phyloP scores from a whole-genome alignment of 2,113 vertebrate genomes.

The Taurulus bubalis region DNA sequence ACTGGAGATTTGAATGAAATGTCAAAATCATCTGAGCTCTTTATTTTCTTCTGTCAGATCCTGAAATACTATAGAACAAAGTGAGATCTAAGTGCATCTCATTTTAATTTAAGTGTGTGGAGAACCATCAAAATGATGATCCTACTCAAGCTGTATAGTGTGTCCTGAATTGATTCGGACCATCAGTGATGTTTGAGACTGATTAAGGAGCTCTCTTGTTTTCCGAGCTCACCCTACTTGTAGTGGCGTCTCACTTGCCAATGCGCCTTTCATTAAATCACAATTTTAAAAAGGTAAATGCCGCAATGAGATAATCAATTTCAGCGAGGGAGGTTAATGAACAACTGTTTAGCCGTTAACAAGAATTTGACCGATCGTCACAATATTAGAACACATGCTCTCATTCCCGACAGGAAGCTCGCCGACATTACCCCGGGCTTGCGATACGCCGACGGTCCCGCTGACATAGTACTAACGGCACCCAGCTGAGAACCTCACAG shows the following conservation, averaged over 20 bases:
- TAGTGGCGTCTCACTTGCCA: background rate
- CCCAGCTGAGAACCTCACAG: no score
- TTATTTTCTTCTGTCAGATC: background rate
- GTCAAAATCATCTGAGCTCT: background rate
- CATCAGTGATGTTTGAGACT: background rate
- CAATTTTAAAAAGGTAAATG: background rate
- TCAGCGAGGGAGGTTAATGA: no score
- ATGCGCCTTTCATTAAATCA: background rate
- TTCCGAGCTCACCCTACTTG: background rate
- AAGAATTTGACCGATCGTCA: background rate
- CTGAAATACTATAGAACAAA: slow-evolving; percentile 4
- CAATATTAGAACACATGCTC: no score
- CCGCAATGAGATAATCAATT: background rate
- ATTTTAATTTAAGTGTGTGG: background rate
- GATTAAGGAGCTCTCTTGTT: background rate
- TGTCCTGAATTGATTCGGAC: slow-evolving; percentile 21
- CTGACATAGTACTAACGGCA: no score
- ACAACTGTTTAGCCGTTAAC: background rate
- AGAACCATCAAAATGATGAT: slow-evolving; percentile 26
- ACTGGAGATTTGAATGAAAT: background rate
- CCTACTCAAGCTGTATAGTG: background rate
- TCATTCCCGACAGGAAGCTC: no score
- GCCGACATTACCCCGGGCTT: no score
- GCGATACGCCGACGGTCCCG: no score
- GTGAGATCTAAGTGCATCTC: background rate